Base-by-base conservation (phyloP, 2,888 invertebrate species). In the Lepas anatifera region DNA sequence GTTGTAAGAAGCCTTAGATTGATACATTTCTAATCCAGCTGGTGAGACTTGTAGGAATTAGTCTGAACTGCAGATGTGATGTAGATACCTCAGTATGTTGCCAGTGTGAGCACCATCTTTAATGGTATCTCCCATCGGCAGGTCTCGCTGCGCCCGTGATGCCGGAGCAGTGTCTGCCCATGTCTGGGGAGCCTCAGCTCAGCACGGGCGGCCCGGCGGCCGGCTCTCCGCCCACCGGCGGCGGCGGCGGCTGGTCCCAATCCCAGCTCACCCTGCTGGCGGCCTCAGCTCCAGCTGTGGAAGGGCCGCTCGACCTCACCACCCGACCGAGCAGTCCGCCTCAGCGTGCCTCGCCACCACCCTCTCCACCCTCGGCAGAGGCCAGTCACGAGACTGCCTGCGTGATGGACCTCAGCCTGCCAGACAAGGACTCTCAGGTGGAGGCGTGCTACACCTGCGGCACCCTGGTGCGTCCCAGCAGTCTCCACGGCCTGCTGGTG, bases 371-470 rank as follows among this genome's bases (percentile, higher is more conserved):
- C n/a, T n/a, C n/a, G n/a, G n/a, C n/a, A n/a, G n/a, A n/a, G n/a
- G n/a, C n/a, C n/a, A n/a, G n/a, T n/a, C n/a, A n/a, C n/a, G n/a
- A n/a, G n/a, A n/a, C n/a, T n/a, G n/a, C n/a, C n/a, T n/a, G n/a
- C 35, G 92, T 92, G 76, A 83, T 92, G 72, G 92, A 93, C 82
- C 84, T 93, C 72, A 92, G 92, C 73, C 92, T 93, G 92, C 92
- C 92, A 18, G 92, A 92, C 81, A 92, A 92, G 83, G 92, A 92
- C 83, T 89, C 92, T 22, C 87, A 89, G 76, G 92, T 91, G 32
- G 92, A 92, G 81, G 92, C 92, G 69, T 79, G 79, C 70, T 93
- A 92, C 81, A 89, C 92, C 25, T 93, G 93, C 81, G 93, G 93
- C 29, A 92, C 92, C 79, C 92, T 92, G 80, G 90, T 89, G 80